Evolutionary conservation across 2,797 vertebrate genomes (phyloP).

Genomic region (Enteromius mattozi): DNA sequence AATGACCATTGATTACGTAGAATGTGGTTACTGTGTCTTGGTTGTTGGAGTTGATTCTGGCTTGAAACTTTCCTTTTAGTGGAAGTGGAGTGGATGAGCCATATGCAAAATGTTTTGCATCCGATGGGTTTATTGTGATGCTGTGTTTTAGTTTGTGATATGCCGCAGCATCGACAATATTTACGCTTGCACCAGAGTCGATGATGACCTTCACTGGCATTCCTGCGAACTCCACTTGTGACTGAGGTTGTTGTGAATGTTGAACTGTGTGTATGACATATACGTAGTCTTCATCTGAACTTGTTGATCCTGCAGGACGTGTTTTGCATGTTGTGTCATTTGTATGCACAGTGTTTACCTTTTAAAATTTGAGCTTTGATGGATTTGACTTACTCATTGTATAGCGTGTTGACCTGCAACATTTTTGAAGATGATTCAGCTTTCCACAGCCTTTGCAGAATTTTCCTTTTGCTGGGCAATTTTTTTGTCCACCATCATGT

Average conservation of each 20-base stretch:
- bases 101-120: background rate
- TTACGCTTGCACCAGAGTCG: background rate
- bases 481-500: background rate
- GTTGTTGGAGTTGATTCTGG: background rate
- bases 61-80: background rate
- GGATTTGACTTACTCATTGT: background rate
- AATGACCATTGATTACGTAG: background rate
- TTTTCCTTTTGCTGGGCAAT: background rate
- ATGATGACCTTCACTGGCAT: background rate
- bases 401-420: background rate
- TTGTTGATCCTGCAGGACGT: background rate
- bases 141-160: background rate
- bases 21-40: background rate
- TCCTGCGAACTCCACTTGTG: background rate
- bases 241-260: background rate
- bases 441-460: background rate
- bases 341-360: background rate
- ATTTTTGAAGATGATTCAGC: background rate
- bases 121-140: background rate
- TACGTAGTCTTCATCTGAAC: background rate
- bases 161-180: background rate
- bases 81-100: background rate
- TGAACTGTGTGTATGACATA: background rate
- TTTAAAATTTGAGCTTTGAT: background rate
- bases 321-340: background rate